These are phyloP conservation scores for Bryconaethiops microstoma DNA, from an alignment of 2,797 vertebrate species.

Conservation along the genomic window DNA sequence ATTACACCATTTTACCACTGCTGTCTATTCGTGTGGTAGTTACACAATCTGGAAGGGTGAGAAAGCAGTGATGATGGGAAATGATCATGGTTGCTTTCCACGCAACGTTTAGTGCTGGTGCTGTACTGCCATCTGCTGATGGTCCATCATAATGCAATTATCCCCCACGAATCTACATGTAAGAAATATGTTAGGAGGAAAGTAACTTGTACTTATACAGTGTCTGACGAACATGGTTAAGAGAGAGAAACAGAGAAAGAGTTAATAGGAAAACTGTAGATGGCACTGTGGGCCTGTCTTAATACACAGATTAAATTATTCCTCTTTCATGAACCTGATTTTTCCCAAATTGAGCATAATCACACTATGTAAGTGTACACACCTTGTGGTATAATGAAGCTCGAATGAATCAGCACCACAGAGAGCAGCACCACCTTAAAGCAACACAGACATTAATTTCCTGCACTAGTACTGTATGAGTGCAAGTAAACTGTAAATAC, in stretches of 20 bases:
- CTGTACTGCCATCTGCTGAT: constrained; percentile 57
- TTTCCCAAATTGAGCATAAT: too few relatives aligned
- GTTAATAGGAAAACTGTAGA: constrained; percentile 21
- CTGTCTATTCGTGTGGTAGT: background rate
- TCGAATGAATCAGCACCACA: background rate
- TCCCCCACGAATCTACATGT: background rate
- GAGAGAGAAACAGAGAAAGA: background rate
- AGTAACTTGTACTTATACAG: too few relatives aligned
- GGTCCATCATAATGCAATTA: background rate
- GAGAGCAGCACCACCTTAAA: background rate
- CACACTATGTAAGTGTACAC: too few relatives aligned
- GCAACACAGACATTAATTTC: background rate
- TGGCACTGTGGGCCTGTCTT: constrained; percentile 43
- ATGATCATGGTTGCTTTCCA: background rate
- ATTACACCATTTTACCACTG: background rate
- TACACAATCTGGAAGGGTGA: constrained; percentile 6
- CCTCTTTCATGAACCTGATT: background rate
- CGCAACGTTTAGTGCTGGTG: background rate
- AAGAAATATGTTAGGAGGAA: background rate
- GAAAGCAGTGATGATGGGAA: constrained; percentile 8
- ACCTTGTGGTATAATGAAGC: background rate
- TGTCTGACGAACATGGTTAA: background rate
- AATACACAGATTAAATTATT: background rate
- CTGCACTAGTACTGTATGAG: background rate
- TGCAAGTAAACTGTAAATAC: background rate